These are phyloP conservation scores for Drosophila neocordata DNA, from an alignment of 1,140 invertebrate species.

Conservation along the genomic window DNA sequence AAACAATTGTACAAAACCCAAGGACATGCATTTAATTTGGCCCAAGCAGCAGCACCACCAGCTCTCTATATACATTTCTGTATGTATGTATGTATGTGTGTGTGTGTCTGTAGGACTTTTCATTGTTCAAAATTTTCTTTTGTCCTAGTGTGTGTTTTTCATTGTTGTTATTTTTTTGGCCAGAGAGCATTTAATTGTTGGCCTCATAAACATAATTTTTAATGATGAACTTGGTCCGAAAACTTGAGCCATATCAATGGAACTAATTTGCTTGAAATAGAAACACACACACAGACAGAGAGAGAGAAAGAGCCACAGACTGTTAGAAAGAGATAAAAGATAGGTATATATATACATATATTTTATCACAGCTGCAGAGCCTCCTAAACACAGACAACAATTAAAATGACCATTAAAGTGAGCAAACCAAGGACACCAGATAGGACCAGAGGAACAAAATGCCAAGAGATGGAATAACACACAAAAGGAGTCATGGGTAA, in stretches of 20 bases:
- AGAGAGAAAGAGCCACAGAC: neutral
- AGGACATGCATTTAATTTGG: constrained; percentile 35
- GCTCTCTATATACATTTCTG: neutral
- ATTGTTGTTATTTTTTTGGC: neutral
- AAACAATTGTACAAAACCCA: constrained; percentile 14
- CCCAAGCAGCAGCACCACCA: neutral
- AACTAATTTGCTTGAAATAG: constrained; percentile 17
- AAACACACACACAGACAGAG: neutral
- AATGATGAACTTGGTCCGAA: constrained; percentile 13
- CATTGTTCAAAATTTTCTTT: constrained; percentile 6
- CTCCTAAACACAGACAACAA: constrained; percentile 21
- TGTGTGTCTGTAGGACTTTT: neutral
- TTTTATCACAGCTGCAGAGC: constrained; percentile 21
- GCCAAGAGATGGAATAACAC: neutral
- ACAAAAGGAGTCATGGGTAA: too few species aligned
- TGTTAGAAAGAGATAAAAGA: neutral
- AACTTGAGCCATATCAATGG: constrained; percentile 15
- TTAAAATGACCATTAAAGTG: constrained; percentile 29
- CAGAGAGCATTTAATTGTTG: constrained; percentile 17
- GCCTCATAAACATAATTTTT: constrained; percentile 27
- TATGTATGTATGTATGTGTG: neutral
- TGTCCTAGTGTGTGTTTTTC: neutral
- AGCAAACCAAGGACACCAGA: neutral
- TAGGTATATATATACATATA: constrained; percentile 1
- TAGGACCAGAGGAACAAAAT: neutral